Conservation (phyloP, 2,113 vertebrate species). For the Mormyrus lacerda region DNA sequence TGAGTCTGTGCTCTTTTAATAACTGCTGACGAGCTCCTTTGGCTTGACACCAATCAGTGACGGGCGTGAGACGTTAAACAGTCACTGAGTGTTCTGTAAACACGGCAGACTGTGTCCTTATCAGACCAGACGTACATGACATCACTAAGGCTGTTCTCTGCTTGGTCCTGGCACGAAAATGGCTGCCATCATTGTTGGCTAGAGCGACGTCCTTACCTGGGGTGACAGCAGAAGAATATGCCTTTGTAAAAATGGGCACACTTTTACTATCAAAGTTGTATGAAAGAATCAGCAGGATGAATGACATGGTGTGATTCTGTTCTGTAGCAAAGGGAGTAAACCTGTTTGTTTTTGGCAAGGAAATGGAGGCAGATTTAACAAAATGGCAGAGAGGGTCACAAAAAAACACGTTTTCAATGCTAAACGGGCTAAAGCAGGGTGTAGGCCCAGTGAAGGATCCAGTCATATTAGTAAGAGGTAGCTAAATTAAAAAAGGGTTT, state of each 20-base stretch:
- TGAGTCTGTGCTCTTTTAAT: constrained; percentile 12
- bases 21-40: background rate
- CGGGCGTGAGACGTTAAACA: background rate
- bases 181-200: background rate
- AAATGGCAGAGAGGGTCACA: background rate
- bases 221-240: background rate
- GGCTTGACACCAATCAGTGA: background rate
- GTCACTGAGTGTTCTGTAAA: background rate
- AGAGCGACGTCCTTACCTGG: background rate
- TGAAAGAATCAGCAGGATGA: background rate
- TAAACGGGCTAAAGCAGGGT: background rate
- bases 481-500: background rate
- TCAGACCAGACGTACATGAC: background rate
- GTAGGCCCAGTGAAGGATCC: background rate
- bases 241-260: background rate
- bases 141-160: background rate
- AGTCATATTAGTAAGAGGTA: background rate
- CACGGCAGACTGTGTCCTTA: background rate
- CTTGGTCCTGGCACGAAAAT: background rate
- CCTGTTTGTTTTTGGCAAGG: background rate
- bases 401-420: background rate
- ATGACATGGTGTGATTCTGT: background rate
- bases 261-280: background rate
- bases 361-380: background rate
- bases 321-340: background rate